Evolutionary conservation across 1,140 invertebrate species (phyloP), one percentile per base, ranked within the genome.

Genomic region (Epicauta chinensis): DNA sequence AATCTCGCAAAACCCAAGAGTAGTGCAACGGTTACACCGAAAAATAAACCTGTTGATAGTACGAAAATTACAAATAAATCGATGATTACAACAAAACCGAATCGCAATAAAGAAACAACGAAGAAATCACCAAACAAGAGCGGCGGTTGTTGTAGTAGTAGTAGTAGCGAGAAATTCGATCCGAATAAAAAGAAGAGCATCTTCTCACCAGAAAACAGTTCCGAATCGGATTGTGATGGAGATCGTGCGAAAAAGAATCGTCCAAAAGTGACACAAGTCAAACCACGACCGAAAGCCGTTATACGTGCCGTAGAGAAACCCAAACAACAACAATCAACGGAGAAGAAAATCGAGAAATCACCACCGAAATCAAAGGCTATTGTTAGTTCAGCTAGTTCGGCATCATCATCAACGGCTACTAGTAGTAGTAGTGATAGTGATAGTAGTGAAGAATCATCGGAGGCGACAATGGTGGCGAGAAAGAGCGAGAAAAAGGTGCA

Each of bases 141-240:
- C 45, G 38, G 38, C 38, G 29, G 42, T 12, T 23, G 14, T 12
- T 32, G 23, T 1, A 23, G 23, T 23, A 23, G 23, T 23, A 23
- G 23, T 23, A 63, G 61, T 53, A 57, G 60, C 17, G 51, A 7
- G 65, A 75, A 69, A 44, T 64, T 67, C 0, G 73, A 77, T 56
- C 74, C 77, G 31, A 82, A 81, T 11, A 88, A 87, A 59, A 86
- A 85, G 53, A 88, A 87, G 64, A 89, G 86, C 68, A 89, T 89
- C 63, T 89, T 89, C 59, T 88, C 85, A 56, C 86, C 86, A 1
- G 86, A 88, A 59, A 87, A 88, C 58, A 86, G 84, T 67, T 86
- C 84, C 23, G 84, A 86, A 69, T 86, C 84, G 51, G 84, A 86
- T 55, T n/a, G 63, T 46, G 32, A 16, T 54, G 9, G 59, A 64